These are phyloP conservation scores for Peromyscus aztecus DNA, from an alignment of 2,797 vertebrate species.

Conservation along the genomic window DNA sequence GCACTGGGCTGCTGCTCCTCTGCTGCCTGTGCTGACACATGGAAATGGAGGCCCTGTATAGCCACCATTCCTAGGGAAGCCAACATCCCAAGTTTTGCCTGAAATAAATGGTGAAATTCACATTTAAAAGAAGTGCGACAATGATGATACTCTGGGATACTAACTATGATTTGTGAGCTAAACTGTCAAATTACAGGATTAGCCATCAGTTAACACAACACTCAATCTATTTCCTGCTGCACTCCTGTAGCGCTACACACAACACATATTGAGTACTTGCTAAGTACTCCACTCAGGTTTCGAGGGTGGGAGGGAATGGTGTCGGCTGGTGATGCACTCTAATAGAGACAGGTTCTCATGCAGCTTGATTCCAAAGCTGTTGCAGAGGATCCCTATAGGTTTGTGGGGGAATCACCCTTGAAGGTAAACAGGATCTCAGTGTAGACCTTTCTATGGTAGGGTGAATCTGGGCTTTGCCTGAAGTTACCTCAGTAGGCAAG, in stretches of 20 bases:
- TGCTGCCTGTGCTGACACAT: background rate
- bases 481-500: background rate
- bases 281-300: background rate
- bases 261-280: background rate
- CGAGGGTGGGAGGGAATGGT: background rate
- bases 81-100: slow-evolving; percentile 8
- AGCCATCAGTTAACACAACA: background rate
- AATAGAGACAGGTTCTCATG: background rate
- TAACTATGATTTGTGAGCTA: background rate
- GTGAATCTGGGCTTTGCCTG: background rate
- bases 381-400: background rate
- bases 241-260: background rate
- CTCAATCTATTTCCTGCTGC: background rate
- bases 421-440: background rate
- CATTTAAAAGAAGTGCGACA: slow-evolving; percentile 2
- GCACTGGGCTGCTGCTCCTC: background rate
- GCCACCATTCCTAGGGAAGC: background rate
- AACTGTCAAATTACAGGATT: background rate
- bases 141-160: background rate
- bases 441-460: background rate
- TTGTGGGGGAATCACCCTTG: too few species aligned
- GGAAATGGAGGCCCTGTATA: background rate
- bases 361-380: background rate
- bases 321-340: background rate
- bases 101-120: slow-evolving; percentile 11